A percentile compares a stretch with the other conserved stretches of the same genome.
Conservation (phyloP, 2,888 invertebrate species). For the Uloborus plumipes region DNA sequence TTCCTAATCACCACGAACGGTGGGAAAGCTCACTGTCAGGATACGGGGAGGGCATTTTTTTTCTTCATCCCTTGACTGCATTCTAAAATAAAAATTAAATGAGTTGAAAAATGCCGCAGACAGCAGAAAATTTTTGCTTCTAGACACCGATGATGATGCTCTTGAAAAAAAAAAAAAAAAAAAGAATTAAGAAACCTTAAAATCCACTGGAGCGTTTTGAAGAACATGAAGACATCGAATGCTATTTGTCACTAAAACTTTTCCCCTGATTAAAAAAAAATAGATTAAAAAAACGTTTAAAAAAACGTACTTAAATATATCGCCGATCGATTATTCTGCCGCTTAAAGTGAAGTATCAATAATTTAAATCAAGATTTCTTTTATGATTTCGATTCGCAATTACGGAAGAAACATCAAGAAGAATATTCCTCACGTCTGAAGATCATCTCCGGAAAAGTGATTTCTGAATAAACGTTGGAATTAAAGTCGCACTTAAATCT, state of each 20-base stretch:
- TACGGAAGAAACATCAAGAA: conserved; percentile 7
- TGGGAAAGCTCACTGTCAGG: conserved; percentile 3
- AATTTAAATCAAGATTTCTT: conserved; percentile 56
- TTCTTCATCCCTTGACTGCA: conserved; percentile 5
- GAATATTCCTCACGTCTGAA: background rate
- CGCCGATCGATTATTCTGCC: conserved; percentile 40
- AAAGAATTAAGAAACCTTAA: conserved; percentile 38
- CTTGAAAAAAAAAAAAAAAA: conserved; percentile 36
- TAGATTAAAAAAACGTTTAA: too few species aligned
- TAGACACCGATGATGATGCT: conserved; percentile 10
- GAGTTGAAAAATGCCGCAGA: conserved; percentile 44
- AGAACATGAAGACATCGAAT: conserved; percentile 10
- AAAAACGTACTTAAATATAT: conserved; percentile 17
- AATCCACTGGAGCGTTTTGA: conserved; percentile 38
- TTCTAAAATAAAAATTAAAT: conserved; percentile 37
- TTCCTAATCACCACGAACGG: conserved; percentile 44
- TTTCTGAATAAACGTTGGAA: conserved; percentile 30
- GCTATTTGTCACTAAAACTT: conserved; percentile 38
- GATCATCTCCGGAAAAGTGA: conserved; percentile 16
- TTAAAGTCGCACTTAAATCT: background rate
- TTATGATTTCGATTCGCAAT: conserved; percentile 42
- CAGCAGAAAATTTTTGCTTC: conserved; percentile 48
- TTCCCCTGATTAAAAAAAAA: too few species aligned
- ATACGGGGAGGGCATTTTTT: conserved; percentile 3
- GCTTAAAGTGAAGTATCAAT: conserved; percentile 34